Conservation (phyloP, 2,888 invertebrate species). For the Sarcophaga caerulescens region DNA sequence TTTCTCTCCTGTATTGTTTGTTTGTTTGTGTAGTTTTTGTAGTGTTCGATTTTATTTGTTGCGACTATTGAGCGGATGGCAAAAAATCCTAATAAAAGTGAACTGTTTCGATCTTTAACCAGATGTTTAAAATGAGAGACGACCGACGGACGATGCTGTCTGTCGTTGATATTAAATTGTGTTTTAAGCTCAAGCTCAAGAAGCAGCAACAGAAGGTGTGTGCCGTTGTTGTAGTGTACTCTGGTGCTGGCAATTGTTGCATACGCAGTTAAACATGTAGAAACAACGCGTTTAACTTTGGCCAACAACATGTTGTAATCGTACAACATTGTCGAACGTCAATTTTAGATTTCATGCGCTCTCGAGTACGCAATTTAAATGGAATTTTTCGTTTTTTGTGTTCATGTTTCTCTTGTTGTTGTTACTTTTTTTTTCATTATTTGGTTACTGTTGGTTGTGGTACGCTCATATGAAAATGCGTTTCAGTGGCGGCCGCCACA, state of each 20-base stretch:
- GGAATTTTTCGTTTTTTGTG: constrained; percentile 27
- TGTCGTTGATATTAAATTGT: constrained; percentile 57
- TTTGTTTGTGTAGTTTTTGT: background rate
- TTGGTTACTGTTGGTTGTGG: background rate
- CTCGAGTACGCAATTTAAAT: constrained; percentile 63
- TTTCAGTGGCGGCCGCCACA: constrained; percentile 61
- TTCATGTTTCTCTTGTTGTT: background rate
- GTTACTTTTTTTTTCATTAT: constrained; percentile 1
- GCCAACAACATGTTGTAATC: constrained; percentile 63
- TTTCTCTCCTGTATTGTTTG: constrained; percentile 16
- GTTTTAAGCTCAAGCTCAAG: constrained; percentile 22
- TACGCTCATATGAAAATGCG: constrained; percentile 56
- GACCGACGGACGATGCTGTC: constrained; percentile 25
- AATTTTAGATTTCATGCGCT: constrained; percentile 49
- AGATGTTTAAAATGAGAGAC: constrained; percentile 67
- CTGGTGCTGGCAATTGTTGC: constrained; percentile 60
- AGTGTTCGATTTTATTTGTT: too few species aligned
- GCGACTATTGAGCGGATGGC: background rate
- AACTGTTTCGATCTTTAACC: constrained; percentile 64
- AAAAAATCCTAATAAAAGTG: constrained; percentile 14
- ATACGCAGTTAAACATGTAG: constrained; percentile 63
- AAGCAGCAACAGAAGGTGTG: constrained; percentile 29
- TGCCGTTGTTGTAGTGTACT: background rate
- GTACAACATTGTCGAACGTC: constrained; percentile 66
- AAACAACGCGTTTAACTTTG: constrained; percentile 66